Evolutionary conservation across 2,797 vertebrate genomes (phyloP).

Genomic region (Merluccius polli): DNA sequence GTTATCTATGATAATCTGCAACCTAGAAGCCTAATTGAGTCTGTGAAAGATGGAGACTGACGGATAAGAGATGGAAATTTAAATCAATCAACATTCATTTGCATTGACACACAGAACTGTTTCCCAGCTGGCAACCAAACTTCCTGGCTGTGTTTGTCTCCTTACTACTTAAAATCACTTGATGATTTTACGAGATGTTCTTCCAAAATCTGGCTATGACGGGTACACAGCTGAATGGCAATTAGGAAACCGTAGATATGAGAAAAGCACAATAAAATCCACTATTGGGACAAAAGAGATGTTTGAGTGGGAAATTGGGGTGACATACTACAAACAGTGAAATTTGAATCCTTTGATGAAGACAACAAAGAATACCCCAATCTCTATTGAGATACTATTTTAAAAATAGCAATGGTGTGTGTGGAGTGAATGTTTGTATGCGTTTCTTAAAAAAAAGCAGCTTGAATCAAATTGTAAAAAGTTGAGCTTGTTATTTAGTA

Average conservation of each 20-base stretch:
- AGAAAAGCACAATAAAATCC: background rate
- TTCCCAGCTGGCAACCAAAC: conserved; percentile 14
- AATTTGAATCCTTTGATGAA: background rate
- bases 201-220: background rate
- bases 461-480: background rate
- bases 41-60: background rate
- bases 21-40: conserved; percentile 6
- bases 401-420: background rate
- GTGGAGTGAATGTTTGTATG: background rate
- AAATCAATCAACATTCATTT: conserved; percentile 7
- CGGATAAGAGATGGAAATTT: background rate
- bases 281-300: background rate
- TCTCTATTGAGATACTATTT: background rate
- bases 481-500: background rate
- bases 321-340: background rate
- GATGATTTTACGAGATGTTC: background rate
- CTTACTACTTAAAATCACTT: background rate
- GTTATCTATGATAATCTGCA: background rate
- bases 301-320: background rate
- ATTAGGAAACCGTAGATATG: background rate
- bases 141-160: background rate
- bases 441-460: background rate
- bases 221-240: background rate
- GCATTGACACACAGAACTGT: conserved; percentile 14
- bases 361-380: background rate